Evolutionary conservation across 2,888 invertebrate species (phyloP).

Genomic region (Cremastinae sp.): DNA sequence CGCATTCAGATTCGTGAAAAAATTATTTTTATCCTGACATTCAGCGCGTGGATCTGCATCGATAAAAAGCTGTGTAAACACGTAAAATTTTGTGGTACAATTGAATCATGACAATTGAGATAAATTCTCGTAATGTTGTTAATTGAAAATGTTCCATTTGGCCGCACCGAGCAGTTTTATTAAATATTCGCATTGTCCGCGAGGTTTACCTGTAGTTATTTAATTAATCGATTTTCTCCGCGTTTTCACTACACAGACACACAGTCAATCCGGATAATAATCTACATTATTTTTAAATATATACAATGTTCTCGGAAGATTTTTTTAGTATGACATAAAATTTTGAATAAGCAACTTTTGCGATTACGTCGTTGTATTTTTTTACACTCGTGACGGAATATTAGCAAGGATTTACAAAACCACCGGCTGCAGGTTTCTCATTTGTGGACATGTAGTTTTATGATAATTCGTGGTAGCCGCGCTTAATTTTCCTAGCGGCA

Average conservation of each 20-base stretch:
- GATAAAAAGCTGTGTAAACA: background rate
- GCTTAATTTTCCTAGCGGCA: conserved; percentile 62
- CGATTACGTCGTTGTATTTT: background rate
- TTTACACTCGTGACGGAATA: conserved; percentile 25
- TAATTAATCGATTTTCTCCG: too few relatives aligned
- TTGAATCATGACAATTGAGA: conserved; percentile 15
- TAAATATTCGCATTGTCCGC: too few relatives aligned
- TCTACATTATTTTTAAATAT: background rate
- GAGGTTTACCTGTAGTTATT: too few relatives aligned
- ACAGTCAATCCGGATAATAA: too few relatives aligned
- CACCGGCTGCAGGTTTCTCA: conserved; percentile 29
- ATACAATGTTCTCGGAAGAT: conserved; percentile 3
- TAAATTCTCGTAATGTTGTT: conserved; percentile 25
- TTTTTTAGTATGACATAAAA: conserved; percentile 7
- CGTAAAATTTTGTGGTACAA: background rate
- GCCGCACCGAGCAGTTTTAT: too few relatives aligned
- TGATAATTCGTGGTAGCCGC: conserved; percentile 58
- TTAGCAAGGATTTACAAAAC: conserved; percentile 48
- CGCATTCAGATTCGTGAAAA: too few relatives aligned
- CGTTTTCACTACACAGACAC: too few relatives aligned
- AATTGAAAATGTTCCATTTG: conserved; percentile 27
- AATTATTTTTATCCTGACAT: too few relatives aligned
- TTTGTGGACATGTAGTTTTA: conserved; percentile 50
- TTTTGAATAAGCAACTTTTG: background rate
- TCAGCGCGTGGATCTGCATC: background rate